Evolutionary conservation across 2,797 vertebrate species (phyloP), one percentile per base, ranked within the genome.

Genomic region (Danionella dracula): DNA sequence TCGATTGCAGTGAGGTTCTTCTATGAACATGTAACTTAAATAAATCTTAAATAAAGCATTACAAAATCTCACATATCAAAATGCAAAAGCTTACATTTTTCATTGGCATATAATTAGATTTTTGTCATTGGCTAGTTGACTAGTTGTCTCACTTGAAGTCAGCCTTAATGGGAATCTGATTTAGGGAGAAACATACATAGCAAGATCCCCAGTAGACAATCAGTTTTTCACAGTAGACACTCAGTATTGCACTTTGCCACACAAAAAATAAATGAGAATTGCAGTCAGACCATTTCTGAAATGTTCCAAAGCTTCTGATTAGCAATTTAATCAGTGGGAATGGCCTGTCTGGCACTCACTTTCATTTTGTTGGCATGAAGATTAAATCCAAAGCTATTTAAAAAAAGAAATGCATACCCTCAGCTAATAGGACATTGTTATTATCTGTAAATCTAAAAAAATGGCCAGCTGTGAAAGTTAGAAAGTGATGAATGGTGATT

Each of bases 401-500:
- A 10, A 48, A 21, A 48, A 42, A 50, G 45, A 61, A 61, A 40
- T 61, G 20, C 27, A 20, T 19, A 46, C 32, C 27, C 32, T 62
- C 13, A n/a, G 41, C 45, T 58, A 46, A 59, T n/a, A 3, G 41
- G 29, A 59, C 15, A 31, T 57, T 57, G 55, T 61, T 48, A 45
- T 46, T 34, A 48, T 48, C 44, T 27, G 20, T 34, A 60, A 48
- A 48, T 31, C 58, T 48, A 48, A 46, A 60, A 46, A 12, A 10
- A 6, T 62, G 37, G 45, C 44, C 37, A 31, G 27, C 11, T 20
- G 37, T 10, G 2, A 31, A 63, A 12, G 15, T 35, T n/a, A 63
- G 60, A 4, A 21, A 35, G 11, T 63, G 60, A 63, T 63, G 35
- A 63, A 53, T 34, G 12, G 11, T 53, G 37, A 51, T 63, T 42